These are phyloP conservation scores for Cheumatopsyche charites DNA, from an alignment of 1,140 invertebrate genomes.

Conservation along the genomic window DNA sequence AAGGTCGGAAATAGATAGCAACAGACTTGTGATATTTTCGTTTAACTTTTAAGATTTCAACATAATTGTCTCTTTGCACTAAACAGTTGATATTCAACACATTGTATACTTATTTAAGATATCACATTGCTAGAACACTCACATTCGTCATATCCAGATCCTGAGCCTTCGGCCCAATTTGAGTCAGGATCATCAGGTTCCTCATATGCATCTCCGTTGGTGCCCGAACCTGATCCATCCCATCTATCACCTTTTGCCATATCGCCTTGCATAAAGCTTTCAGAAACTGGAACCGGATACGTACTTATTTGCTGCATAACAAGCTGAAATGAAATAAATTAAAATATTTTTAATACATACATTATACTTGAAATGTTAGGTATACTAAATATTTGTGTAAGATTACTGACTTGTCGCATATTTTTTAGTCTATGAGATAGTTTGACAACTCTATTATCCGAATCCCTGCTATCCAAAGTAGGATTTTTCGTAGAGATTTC, in stretches of 20 bases:
- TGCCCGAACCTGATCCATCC: slow-evolving; percentile 51
- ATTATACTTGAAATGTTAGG: not conserved
- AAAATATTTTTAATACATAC: slow-evolving; percentile 18
- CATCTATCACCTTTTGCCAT: slow-evolving; percentile 55
- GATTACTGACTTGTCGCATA: slow-evolving; percentile 54
- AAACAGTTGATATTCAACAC: too few species aligned
- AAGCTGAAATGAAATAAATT: slow-evolving; percentile 50
- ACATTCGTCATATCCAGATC: slow-evolving; percentile 50
- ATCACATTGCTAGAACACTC: not conserved
- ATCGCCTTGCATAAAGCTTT: slow-evolving; percentile 60
- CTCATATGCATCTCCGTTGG: slow-evolving; percentile 51
- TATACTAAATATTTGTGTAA: not conserved
- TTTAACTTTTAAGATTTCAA: too few species aligned
- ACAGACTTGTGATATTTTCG: too few species aligned
- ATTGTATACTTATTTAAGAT: too few species aligned
- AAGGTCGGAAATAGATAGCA: too few species aligned
- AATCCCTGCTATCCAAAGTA: slow-evolving; percentile 39
- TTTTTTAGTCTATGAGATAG: slow-evolving; percentile 56
- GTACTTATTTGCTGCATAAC: slow-evolving; percentile 53
- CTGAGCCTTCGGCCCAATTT: slow-evolving; percentile 53
- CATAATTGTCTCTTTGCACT: too few species aligned
- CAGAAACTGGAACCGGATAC: slow-evolving; percentile 50
- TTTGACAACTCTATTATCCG: slow-evolving; percentile 52
- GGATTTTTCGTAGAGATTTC: slow-evolving; percentile 40
- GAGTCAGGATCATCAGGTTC: slow-evolving; percentile 50